Evolutionary conservation across 2,797 vertebrate genomes (phyloP).

Genomic region (Chromis chromis): DNA sequence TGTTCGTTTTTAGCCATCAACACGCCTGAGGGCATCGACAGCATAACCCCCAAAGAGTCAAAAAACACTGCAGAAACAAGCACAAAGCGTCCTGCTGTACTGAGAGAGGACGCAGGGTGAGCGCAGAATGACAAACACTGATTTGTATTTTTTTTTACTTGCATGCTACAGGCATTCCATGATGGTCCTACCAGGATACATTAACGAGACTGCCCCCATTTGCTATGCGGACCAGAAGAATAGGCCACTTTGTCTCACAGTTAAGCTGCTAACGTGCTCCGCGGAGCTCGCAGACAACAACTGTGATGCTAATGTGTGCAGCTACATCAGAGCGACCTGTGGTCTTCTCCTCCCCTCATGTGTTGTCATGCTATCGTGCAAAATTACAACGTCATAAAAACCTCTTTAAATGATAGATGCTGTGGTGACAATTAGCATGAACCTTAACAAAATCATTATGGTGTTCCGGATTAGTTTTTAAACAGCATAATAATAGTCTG

Average conservation of each 20-base stretch:
- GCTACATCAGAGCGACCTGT: conserved; percentile 46
- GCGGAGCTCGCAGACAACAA: conserved; percentile 59
- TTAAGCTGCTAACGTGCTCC: conserved; percentile 66
- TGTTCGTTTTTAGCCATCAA: conserved; percentile 40
- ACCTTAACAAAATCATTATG: neutral
- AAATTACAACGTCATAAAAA: conserved; percentile 25
- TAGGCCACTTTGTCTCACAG: conserved; percentile 74
- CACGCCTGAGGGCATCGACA: conserved; percentile 56
- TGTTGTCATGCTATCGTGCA: conserved; percentile 31
- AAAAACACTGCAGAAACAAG: conserved; percentile 36
- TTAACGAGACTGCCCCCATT: conserved; percentile 72
- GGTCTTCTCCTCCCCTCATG: conserved; percentile 37
- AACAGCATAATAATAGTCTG: neutral
- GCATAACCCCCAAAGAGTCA: conserved; percentile 48
- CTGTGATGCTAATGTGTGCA: conserved; percentile 67
- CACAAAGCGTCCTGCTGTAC: conserved; percentile 68
- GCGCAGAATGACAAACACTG: conserved; percentile 64
- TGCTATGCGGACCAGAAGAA: conserved; percentile 68
- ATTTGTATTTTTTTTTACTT: conserved; percentile 65
- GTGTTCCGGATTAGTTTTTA: neutral
- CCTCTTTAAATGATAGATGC: neutral
- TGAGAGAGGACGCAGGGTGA: conserved; percentile 33
- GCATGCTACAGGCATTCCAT: conserved; percentile 70
- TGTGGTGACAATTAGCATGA: conserved; percentile 17
- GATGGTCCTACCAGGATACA: conserved; percentile 71